A percentile compares a stretch with the other conserved stretches of the same genome.
Conservation (phyloP, 2,888 invertebrate genomes). For the Hirtodrosophila histrioides region DNA sequence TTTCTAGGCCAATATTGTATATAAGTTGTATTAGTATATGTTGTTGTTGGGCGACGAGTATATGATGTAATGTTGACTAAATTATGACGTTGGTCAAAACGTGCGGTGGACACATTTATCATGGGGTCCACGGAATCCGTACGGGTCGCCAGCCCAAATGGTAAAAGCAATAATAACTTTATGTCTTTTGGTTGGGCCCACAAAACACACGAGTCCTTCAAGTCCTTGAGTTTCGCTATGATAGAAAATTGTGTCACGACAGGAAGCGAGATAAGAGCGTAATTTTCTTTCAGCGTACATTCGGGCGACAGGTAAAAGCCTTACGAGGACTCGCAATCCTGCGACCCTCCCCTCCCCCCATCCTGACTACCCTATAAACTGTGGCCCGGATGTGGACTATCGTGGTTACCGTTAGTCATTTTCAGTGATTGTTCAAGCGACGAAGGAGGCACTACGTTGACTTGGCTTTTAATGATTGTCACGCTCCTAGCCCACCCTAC, state of each 20-base stretch:
- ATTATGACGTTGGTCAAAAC: conserved; percentile 73
- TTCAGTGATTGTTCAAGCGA: conserved; percentile 76
- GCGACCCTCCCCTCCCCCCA: not conserved
- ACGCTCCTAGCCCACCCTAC: conserved; percentile 57
- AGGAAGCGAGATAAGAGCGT: conserved; percentile 85
- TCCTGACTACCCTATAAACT: conserved; percentile 15
- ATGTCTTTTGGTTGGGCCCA: conserved; percentile 65
- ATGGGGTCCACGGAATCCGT: conserved; percentile 36
- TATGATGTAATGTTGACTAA: conserved; percentile 65
- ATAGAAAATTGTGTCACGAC: conserved; percentile 85
- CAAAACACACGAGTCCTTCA: conserved; percentile 23
- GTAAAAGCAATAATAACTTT: conserved; percentile 75
- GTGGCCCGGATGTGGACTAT: conserved; percentile 77
- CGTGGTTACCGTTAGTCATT: conserved; percentile 82
- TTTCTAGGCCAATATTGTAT: conserved; percentile 72
- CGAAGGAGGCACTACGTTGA: conserved; percentile 52
- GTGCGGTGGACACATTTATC: conserved; percentile 79
- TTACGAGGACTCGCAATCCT: conserved; percentile 16
- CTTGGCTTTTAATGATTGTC: conserved; percentile 80
- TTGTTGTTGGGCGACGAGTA: conserved; percentile 5
- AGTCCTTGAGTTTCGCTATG: conserved; percentile 66
- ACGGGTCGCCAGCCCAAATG: conserved; percentile 25
- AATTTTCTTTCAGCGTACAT: conserved; percentile 81
- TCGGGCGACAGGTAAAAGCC: conserved; percentile 60
- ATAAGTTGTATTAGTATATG: conserved; percentile 9